Conservation (phyloP, 2,888 invertebrate species). For the Lepeophtheirus nordmannii region DNA sequence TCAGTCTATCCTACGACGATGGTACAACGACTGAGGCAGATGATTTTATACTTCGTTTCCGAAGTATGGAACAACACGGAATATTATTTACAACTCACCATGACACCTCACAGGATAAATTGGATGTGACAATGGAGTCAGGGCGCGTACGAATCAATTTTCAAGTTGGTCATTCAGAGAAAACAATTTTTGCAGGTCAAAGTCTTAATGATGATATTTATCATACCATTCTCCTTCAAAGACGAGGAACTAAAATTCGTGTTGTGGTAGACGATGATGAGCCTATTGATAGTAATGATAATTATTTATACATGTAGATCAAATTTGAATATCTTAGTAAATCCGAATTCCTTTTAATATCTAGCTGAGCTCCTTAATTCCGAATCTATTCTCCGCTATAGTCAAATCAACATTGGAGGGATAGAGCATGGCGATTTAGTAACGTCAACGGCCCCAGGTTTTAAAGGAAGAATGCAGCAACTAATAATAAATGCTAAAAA, state of each 20-base stretch:
- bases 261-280: conserved; percentile 20
- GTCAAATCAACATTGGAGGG: conserved; percentile 18
- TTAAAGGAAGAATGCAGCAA: conserved; percentile 16
- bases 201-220: conserved; percentile 23
- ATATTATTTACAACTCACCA: conserved; percentile 12
- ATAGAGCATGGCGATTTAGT: conserved; percentile 11
- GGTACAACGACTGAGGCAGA: conserved; percentile 16
- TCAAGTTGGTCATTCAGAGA: conserved; percentile 13
- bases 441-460: conserved; percentile 9
- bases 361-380: neutral
- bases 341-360: neutral
- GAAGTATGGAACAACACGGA: conserved; percentile 14
- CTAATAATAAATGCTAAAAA: conserved; percentile 13
- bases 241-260: conserved; percentile 7
- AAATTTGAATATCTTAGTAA: neutral
- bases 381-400: conserved; percentile 4
- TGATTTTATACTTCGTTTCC: conserved; percentile 15
- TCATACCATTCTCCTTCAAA: conserved; percentile 12
- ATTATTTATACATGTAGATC: neutral
- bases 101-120: conserved; percentile 17
- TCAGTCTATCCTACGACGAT: conserved; percentile 1
- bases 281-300: neutral
- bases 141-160: conserved; percentile 4
- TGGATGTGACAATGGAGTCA: conserved; percentile 11
- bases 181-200: conserved; percentile 10